These are phyloP conservation scores for Jordanella pulchra DNA, from an alignment of 2,797 vertebrate genomes.

Conservation along the genomic window DNA sequence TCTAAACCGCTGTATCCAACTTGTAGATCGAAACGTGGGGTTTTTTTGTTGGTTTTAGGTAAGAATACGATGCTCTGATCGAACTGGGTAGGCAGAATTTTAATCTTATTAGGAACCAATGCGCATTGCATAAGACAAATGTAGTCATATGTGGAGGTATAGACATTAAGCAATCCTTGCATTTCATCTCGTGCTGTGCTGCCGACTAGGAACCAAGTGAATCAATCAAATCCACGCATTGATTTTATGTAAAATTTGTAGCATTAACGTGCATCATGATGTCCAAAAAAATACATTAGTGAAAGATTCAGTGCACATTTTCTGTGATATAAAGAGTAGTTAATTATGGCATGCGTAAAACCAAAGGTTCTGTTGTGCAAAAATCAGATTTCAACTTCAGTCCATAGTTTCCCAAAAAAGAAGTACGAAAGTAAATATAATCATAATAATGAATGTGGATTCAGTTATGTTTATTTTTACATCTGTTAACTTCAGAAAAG, in stretches of 20 bases:
- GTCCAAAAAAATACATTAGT: background rate
- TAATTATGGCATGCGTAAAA: background rate
- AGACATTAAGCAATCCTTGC: background rate
- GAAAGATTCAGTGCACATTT: background rate
- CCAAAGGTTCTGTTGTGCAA: background rate
- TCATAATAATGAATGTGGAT: background rate
- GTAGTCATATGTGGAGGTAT: slow-evolving; percentile 1
- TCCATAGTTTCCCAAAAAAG: background rate
- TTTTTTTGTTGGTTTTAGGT: slow-evolving; percentile 61
- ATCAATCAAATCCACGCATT: background rate
- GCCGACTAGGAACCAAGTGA: background rate
- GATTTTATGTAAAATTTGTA: background rate
- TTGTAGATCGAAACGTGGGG: slow-evolving; percentile 9
- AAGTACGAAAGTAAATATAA: background rate
- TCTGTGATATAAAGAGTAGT: background rate
- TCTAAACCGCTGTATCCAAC: slow-evolving; percentile 16
- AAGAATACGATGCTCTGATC: slow-evolving; percentile 46
- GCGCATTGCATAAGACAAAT: background rate
- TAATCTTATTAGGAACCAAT: slow-evolving; percentile 1
- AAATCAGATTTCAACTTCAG: background rate
- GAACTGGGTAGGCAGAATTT: slow-evolving; percentile 5
- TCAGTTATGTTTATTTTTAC: background rate
- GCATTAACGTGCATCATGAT: background rate
- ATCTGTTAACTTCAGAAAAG: background rate
- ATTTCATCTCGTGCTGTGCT: slow-evolving; percentile 15